Evolutionary conservation across 2,797 vertebrate genomes (phyloP).

Genomic region (Chromobotia macracanthus): DNA sequence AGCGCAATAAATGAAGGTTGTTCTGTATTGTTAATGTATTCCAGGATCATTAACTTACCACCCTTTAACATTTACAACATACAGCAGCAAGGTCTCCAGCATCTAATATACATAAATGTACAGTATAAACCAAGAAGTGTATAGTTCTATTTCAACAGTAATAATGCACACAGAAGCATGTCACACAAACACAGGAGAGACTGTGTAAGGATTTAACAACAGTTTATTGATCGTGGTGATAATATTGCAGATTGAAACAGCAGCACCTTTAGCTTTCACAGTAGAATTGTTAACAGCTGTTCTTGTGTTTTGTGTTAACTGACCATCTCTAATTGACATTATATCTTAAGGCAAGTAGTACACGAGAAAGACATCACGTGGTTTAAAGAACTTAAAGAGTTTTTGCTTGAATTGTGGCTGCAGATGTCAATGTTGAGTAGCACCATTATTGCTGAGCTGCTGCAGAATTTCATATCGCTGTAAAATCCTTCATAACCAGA

Average conservation of each 20-base stretch:
- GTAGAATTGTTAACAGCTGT: slow-evolving; percentile 72
- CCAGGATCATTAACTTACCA: too few relatives aligned
- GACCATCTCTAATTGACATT: slow-evolving; percentile 1
- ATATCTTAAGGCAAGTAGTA: slow-evolving; percentile 83
- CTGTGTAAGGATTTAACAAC: slow-evolving; percentile 71
- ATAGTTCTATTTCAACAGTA: too few relatives aligned
- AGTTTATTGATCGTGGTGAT: slow-evolving; percentile 84
- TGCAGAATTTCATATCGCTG: slow-evolving; percentile 1
- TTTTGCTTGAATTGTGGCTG: slow-evolving; percentile 21
- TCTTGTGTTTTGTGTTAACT: slow-evolving; percentile 12
- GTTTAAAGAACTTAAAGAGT: slow-evolving; percentile 4
- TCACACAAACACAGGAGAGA: neutral
- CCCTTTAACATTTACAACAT: too few relatives aligned
- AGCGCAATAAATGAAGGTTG: too few relatives aligned
- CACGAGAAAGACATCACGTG: slow-evolving; percentile 61
- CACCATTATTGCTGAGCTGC: slow-evolving; percentile 40
- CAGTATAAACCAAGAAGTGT: too few relatives aligned
- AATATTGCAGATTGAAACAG: slow-evolving; percentile 67
- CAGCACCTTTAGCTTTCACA: slow-evolving; percentile 82
- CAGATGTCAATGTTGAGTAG: slow-evolving; percentile 31
- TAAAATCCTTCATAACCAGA: neutral
- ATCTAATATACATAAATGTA: too few relatives aligned
- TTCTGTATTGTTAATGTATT: too few relatives aligned
- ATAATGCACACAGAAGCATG: neutral
- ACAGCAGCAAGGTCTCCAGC: too few relatives aligned